phyloP scores from a whole-genome alignment of 2,113 vertebrate genomes.

The Paratilapia polleni region DNA sequence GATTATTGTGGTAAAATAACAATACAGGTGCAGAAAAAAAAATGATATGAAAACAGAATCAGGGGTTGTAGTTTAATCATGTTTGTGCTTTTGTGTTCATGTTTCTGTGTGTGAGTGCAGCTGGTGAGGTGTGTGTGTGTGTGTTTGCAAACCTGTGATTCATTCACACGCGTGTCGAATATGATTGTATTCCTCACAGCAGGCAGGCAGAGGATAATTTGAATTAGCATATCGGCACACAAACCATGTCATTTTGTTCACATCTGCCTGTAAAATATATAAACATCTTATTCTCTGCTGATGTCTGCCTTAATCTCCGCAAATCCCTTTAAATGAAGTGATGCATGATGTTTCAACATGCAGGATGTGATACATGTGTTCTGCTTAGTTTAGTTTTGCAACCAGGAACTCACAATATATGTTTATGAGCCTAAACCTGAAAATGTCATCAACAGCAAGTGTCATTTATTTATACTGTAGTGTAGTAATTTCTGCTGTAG shows the following conservation, averaged over 20 bases:
- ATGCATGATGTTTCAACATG: slow-evolving; percentile 10
- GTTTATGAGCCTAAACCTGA: neutral
- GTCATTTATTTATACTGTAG: neutral
- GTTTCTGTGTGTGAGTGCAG: neutral
- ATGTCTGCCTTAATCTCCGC: slow-evolving; percentile 26
- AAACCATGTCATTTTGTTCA: slow-evolving; percentile 42
- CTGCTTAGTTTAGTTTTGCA: neutral
- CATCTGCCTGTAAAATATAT: slow-evolving; percentile 47
- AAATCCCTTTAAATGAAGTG: slow-evolving; percentile 47
- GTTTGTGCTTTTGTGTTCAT: neutral
- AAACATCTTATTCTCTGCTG: slow-evolving; percentile 26
- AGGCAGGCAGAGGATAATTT: slow-evolving; percentile 15
- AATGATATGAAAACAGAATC: neutral
- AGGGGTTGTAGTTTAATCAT: neutral
- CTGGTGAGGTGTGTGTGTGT: neutral
- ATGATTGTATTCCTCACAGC: slow-evolving; percentile 41
- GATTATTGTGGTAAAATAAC: neutral
- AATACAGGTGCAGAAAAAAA: slow-evolving; percentile 8
- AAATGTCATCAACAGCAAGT: neutral
- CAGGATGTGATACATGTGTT: neutral
- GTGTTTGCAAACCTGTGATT: slow-evolving; percentile 16
- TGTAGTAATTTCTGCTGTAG: neutral
- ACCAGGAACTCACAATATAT: neutral
- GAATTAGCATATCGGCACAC: slow-evolving; percentile 29
- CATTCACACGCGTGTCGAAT: slow-evolving; percentile 20